Evolutionary conservation across 2,113 vertebrate genomes (phyloP).

Genomic region (Epinephelus moara): DNA sequence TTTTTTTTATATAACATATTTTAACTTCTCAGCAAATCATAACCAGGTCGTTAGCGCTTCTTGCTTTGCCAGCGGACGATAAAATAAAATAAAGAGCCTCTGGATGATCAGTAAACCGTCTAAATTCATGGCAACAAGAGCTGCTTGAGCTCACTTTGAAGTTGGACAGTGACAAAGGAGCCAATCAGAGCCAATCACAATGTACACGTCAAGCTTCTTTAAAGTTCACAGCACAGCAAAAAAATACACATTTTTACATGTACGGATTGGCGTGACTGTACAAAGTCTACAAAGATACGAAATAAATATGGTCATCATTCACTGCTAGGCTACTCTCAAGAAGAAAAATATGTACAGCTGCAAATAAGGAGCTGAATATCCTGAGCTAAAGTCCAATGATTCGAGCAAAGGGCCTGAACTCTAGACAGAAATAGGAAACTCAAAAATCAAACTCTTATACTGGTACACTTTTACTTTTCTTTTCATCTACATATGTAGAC

Average conservation of each 20-base stretch:
- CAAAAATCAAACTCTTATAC: neutral
- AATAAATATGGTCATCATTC: neutral
- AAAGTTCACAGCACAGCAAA: neutral
- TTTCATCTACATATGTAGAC: neutral
- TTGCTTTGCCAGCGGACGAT: neutral
- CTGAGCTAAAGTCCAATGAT: neutral
- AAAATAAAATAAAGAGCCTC: neutral
- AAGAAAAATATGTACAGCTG: neutral
- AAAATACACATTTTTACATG: neutral
- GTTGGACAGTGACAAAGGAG: neutral
- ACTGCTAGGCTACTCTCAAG: neutral
- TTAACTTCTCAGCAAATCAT: neutral
- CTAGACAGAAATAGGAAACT: neutral
- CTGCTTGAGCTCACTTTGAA: neutral
- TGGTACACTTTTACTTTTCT: neutral
- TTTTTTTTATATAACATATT: neutral
- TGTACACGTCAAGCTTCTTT: neutral
- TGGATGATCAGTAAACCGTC: neutral
- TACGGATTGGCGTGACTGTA: neutral
- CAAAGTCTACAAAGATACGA: neutral
- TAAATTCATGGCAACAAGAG: neutral
- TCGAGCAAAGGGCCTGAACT: neutral
- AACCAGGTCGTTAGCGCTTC: neutral
- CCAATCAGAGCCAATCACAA: neutral
- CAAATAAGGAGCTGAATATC: neutral